Evolutionary conservation across 2,797 vertebrate genomes (phyloP), one percentile per base, ranked within the genome.

Genomic region (Yasuhikotakia modesta): DNA sequence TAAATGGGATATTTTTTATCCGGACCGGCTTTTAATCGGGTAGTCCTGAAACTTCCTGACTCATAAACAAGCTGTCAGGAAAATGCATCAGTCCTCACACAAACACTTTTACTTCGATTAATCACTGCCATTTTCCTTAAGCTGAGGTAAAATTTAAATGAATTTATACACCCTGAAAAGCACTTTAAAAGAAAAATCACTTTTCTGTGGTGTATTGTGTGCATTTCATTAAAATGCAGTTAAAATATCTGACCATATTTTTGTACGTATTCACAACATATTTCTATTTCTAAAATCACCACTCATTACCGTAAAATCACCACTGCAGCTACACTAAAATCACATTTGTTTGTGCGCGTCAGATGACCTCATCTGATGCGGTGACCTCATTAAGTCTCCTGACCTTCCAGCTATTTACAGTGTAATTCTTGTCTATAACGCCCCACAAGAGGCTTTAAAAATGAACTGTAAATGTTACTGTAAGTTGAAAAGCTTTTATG

Each of bases 401-500:
- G 39, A 43, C 39, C 39, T 2, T 43, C 8, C 2, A 43, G 39
- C 48, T 50, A 70, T 16, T 21, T n/a, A 39, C 61, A 30, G 35
- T 80, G 64, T 76, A 39, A 76, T 70, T 43, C 24, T n/a, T 53
- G 19, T 58, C 73, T 64, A 39, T 70, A 63, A 48, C 8, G 24
- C 66, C 64, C 73, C 46, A 21, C 45, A 35, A 65, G 64, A 78
- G 63, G 39, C 73, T 78, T 80, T 43, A 61, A 80, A 84, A 80
- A 84, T 67, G 64, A 80, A 83, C 89, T 87, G 81, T 83, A 84
- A 89, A 85, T 82, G 43, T 87, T 86, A 55, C 52, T 55, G 52
- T 55, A 88, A 89, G 87, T 88, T 84, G 87, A 90, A 90, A 68
- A 88, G 88, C 86, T 87, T 88, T 83, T 77, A 87, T 71, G 61